Evolutionary conservation across 2,797 vertebrate species (phyloP).

Genomic region (Diglossa cyanea): DNA sequence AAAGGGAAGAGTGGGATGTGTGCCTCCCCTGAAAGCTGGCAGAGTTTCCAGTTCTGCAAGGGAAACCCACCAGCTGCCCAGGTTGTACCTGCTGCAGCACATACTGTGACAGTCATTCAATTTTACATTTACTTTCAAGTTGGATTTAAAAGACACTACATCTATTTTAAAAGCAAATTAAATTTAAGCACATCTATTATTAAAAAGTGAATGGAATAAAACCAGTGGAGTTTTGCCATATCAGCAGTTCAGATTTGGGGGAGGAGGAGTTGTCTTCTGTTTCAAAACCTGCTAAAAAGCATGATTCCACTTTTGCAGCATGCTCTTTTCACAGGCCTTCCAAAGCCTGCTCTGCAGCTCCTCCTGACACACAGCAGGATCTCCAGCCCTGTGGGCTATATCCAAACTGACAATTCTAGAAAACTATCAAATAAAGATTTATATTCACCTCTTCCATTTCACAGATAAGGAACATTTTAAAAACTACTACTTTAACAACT

Average conservation of each 20-base stretch:
- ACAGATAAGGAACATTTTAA: not conserved
- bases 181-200: not conserved
- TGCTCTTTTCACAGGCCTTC: not conserved
- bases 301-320: not conserved
- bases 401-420: not conserved
- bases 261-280: fast-evolving
- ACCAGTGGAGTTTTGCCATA: not conserved
- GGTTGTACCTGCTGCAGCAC: not conserved
- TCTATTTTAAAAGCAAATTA: not conserved
- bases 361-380: not conserved
- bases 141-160: not conserved
- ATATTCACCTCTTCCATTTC: not conserved
- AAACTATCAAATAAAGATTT: not conserved
- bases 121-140: not conserved
- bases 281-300: not conserved
- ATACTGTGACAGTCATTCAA: not conserved
- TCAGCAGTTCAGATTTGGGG: not conserved
- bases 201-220: not conserved
- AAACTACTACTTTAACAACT: not conserved
- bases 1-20: not conserved
- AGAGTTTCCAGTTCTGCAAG: not conserved
- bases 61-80: not conserved
- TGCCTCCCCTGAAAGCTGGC: not conserved
- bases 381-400: not conserved
- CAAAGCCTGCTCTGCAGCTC: not conserved